Evolutionary conservation across 2,888 invertebrate species (phyloP).

Genomic region (Drosophila tripunctata): DNA sequence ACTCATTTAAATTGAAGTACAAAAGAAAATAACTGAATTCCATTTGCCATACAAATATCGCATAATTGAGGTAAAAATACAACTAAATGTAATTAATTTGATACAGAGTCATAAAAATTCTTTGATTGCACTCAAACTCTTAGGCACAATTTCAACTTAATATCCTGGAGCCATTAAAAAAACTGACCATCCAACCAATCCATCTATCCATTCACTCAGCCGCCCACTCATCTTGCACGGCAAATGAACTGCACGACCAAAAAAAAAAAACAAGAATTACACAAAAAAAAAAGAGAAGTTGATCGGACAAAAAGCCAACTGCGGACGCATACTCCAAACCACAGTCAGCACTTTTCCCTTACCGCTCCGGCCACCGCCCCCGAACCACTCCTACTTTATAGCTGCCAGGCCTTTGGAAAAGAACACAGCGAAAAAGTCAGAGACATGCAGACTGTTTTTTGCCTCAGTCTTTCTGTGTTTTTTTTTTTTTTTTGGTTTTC

Average conservation of each 20-base stretch:
- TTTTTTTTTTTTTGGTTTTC: constrained; percentile 3
- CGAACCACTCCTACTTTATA: background rate
- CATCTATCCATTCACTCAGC: constrained; percentile 35
- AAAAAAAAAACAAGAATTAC: constrained; percentile 3
- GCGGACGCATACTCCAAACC: constrained; percentile 53
- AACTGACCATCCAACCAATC: constrained; percentile 39
- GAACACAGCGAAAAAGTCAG: constrained; percentile 57
- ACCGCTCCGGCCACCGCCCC: background rate
- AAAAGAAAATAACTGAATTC: too few relatives aligned
- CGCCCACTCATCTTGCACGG: constrained; percentile 59
- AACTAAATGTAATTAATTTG: constrained; percentile 48
- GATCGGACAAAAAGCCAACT: constrained; percentile 39
- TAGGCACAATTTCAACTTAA: constrained; percentile 48
- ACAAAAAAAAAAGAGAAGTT: background rate
- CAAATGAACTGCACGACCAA: constrained; percentile 64
- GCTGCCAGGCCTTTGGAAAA: constrained; percentile 33
- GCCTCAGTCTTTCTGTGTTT: background rate
- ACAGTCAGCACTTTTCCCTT: constrained; percentile 44
- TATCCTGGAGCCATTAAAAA: constrained; percentile 48
- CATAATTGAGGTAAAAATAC: constrained; percentile 6
- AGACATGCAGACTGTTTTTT: constrained; percentile 48
- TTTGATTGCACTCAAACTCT: constrained; percentile 30
- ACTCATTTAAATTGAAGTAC: too few relatives aligned
- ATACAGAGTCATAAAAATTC: constrained; percentile 16
- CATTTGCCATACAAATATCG: background rate